A percentile compares a stretch with the other conserved stretches of the same genome.
Conservation (phyloP, 2,888 invertebrate species). For the Drosophila niveifrons region DNA sequence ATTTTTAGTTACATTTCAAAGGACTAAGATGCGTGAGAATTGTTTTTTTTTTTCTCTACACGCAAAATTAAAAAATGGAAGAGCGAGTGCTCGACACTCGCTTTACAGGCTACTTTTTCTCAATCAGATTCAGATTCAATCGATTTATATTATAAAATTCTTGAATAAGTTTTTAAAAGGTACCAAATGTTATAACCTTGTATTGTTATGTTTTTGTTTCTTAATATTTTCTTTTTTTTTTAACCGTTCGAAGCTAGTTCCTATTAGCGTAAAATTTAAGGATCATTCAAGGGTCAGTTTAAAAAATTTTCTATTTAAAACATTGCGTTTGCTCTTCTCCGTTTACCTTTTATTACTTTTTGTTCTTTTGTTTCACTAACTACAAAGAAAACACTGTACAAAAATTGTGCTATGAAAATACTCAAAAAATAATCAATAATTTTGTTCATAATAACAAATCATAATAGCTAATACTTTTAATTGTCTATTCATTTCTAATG, state of each 20-base stretch:
- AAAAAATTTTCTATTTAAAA: slow-evolving; percentile 81
- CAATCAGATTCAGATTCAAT: slow-evolving; percentile 51
- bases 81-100: slow-evolving; percentile 57
- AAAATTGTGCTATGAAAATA: slow-evolving; percentile 84
- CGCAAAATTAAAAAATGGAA: slow-evolving; percentile 74
- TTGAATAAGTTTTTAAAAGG: slow-evolving; percentile 74
- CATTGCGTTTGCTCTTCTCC: slow-evolving; percentile 47
- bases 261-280: slow-evolving; percentile 64
- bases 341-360: slow-evolving; percentile 33
- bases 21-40: slow-evolving; percentile 55
- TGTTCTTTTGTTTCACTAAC: slow-evolving; percentile 62
- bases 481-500: slow-evolving; percentile 21
- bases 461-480: slow-evolving; percentile 43
- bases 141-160: slow-evolving; percentile 62
- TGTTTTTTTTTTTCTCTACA: slow-evolving; percentile 12
- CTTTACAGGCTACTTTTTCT: slow-evolving; percentile 74
- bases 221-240: slow-evolving; percentile 43
- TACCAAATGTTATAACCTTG: slow-evolving; percentile 82
- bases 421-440: slow-evolving; percentile 79
- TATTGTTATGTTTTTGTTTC: slow-evolving; percentile 26
- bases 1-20: slow-evolving; percentile 69
- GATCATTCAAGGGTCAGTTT: slow-evolving; percentile 50
- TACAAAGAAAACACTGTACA: slow-evolving; percentile 78
- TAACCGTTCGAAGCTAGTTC: slow-evolving; percentile 52
- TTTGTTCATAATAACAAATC: slow-evolving; percentile 31